Conservation (phyloP, 2,113 vertebrate genomes). For the Campylorhamphus procurvoides region DNA sequence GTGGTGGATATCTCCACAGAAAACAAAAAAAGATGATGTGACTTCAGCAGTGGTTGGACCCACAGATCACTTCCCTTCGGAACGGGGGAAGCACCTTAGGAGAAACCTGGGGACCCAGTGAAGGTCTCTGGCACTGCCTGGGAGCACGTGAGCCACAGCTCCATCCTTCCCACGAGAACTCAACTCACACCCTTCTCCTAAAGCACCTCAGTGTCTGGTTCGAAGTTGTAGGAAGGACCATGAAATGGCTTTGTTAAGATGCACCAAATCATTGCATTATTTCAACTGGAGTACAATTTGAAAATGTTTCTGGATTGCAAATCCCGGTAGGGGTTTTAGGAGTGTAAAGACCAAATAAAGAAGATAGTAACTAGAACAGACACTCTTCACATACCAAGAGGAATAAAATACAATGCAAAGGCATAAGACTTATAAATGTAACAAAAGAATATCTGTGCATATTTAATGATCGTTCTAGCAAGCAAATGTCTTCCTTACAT, state of each 20-base stretch:
- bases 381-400: background rate
- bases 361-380: background rate
- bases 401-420: background rate
- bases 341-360: background rate
- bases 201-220: background rate
- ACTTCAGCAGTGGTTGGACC: background rate
- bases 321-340: background rate
- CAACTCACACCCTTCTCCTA: background rate
- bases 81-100: background rate
- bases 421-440: background rate
- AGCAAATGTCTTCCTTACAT: background rate
- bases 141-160: accelerated
- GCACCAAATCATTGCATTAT: background rate
- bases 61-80: background rate
- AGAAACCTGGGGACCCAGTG: background rate
- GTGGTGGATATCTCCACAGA: background rate
- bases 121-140: background rate
- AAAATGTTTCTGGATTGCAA: background rate
- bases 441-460: background rate
- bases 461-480: background rate
- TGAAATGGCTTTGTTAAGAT: background rate
- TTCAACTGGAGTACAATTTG: background rate
- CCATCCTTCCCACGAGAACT: background rate
- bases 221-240: background rate
- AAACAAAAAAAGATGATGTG: background rate